These are phyloP conservation scores for Piaya cayana DNA, from an alignment of 2,113 vertebrate species.

Conservation along the genomic window DNA sequence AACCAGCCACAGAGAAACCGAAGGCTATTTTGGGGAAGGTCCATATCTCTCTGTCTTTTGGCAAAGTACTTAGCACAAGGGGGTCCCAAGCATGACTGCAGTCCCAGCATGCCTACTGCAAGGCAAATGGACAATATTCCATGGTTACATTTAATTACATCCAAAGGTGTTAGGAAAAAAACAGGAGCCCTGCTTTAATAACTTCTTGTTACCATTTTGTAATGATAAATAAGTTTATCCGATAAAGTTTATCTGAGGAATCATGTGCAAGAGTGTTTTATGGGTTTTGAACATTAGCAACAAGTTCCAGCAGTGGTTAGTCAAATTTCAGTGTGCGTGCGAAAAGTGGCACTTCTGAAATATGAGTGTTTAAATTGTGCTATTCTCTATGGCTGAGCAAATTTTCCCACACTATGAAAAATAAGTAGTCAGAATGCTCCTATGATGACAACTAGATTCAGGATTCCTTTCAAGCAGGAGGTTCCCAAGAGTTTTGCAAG, in stretches of 20 bases:
- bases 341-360: conserved; percentile 50
- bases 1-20: not conserved
- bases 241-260: conserved; percentile 5
- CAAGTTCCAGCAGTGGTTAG: not conserved
- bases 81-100: not conserved
- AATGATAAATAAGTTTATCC: no score
- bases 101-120: not conserved
- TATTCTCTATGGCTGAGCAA: conserved; percentile 20
- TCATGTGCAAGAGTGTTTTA: not conserved
- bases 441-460: not conserved
- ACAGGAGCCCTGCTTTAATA: not conserved
- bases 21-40: not conserved
- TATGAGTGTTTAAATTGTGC: conserved; percentile 36
- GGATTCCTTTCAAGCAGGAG: not conserved
- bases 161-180: not conserved
- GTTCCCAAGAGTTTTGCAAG: not conserved
- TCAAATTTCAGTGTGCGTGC: conserved; percentile 30
- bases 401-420: conserved; percentile 25
- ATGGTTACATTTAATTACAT: not conserved
- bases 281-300: not conserved
- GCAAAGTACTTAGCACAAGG: not conserved
- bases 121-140: not conserved
- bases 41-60: not conserved
- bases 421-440: not conserved
- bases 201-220: not conserved